These are phyloP conservation scores for Hypomecis punctinalis DNA, from an alignment of 2,888 invertebrate species.

Conservation along the genomic window DNA sequence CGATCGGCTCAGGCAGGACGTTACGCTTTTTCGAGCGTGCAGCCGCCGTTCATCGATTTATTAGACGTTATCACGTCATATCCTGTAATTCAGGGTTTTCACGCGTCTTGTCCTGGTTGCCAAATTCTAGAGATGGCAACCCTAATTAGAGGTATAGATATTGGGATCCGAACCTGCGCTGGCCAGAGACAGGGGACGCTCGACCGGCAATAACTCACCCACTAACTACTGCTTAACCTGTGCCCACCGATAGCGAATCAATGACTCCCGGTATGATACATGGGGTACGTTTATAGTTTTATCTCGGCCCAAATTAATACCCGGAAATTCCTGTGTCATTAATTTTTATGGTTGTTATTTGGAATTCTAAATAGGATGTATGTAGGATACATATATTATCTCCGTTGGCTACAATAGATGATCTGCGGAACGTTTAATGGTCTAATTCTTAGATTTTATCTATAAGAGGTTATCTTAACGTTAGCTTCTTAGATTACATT, in stretches of 20 bases:
- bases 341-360: constrained; percentile 62
- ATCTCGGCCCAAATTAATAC: constrained; percentile 77
- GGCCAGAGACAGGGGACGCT: constrained; percentile 62
- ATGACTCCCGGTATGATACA: constrained; percentile 83
- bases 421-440: background rate
- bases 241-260: constrained; percentile 79
- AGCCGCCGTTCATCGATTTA: no score
- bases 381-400: no score
- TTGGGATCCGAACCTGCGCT: constrained; percentile 34
- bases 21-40: no score
- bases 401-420: background rate
- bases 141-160: constrained; percentile 60
- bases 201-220: constrained; percentile 77
- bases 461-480: no score
- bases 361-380: constrained; percentile 12
- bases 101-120: no score
- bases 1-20: no score
- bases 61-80: no score
- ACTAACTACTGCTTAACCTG: constrained; percentile 4
- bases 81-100: no score
- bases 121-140: no score
- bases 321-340: constrained; percentile 72
- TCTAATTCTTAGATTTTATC: background rate
- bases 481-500: no score
- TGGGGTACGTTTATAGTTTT: constrained; percentile 82